Conservation (phyloP, 2,797 vertebrate species). For the Passerculus sandwichensis region DNA sequence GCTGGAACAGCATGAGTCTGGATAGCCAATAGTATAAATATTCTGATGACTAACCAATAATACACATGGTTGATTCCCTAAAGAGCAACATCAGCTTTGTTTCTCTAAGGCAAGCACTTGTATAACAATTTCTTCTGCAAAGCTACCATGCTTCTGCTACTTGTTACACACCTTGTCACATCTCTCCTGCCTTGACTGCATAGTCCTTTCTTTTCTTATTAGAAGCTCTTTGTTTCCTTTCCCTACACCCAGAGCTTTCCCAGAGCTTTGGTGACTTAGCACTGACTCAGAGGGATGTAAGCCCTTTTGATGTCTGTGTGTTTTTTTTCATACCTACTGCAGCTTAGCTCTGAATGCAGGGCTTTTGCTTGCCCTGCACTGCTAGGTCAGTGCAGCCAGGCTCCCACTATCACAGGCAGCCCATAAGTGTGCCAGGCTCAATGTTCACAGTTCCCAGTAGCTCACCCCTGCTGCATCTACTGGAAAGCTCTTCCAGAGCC, state of each 20-base stretch:
- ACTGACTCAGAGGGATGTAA: neutral
- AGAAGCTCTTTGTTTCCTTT: neutral
- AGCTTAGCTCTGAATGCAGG: constrained; percentile 9
- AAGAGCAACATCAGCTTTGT: neutral
- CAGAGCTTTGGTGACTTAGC: neutral
- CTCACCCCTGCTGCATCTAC: neutral
- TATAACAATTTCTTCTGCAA: neutral
- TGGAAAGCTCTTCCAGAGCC: neutral
- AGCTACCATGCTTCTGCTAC: neutral
- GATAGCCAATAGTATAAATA: neutral
- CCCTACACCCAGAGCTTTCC: neutral
- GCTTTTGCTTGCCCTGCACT: neutral
- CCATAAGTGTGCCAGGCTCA: neutral
- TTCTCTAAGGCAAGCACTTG: neutral
- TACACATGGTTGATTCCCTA: neutral
- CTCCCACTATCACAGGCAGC: neutral
- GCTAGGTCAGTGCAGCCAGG: neutral
- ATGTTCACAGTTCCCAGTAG: neutral
- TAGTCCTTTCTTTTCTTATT: no score
- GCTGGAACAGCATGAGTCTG: neutral
- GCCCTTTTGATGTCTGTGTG: neutral
- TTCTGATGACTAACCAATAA: neutral
- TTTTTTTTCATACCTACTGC: neutral
- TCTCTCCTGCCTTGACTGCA: neutral
- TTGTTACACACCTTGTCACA: neutral